Evolutionary conservation across 2,797 vertebrate species (phyloP).

Genomic region (Betta splendens): DNA sequence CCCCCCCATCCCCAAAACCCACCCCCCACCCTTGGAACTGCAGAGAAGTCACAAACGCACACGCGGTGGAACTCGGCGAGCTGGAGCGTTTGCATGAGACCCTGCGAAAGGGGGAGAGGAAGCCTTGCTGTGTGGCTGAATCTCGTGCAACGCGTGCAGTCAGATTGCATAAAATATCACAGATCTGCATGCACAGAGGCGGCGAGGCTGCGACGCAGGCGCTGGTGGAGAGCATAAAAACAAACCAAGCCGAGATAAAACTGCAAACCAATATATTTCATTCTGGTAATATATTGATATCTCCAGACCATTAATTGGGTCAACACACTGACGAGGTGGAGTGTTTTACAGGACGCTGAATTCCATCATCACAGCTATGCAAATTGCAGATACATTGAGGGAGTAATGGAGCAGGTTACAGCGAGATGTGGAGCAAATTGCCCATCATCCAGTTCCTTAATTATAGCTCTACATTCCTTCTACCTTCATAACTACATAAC

Average conservation of each 20-base stretch:
- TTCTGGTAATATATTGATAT: conserved; percentile 19
- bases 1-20: conserved; percentile 8
- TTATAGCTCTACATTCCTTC: not conserved
- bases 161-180: conserved; percentile 8
- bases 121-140: too few species aligned
- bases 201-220: conserved; percentile 13
- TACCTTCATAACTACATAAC: conserved; percentile 1
- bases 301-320: conserved; percentile 20
- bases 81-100: too few species aligned
- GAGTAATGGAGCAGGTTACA: conserved; percentile 32
- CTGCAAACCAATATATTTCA: too few species aligned
- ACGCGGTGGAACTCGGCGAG: too few species aligned
- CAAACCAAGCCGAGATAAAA: conserved; percentile 22
- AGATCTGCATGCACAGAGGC: conserved; percentile 16
- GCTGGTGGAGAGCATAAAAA: not conserved
- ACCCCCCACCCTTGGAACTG: conserved; percentile 31
- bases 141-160: conserved; percentile 23
- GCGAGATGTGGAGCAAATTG: conserved; percentile 24
- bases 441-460: conserved; percentile 17
- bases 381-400: conserved; percentile 18
- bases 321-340: conserved; percentile 20
- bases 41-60: conserved; percentile 68
- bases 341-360: conserved; percentile 22
- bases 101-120: conserved; percentile 20
- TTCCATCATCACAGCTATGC: conserved; percentile 16